Base-by-base conservation (phyloP, 1,140 invertebrate species). In the Drosophila equinoxialis region DNA sequence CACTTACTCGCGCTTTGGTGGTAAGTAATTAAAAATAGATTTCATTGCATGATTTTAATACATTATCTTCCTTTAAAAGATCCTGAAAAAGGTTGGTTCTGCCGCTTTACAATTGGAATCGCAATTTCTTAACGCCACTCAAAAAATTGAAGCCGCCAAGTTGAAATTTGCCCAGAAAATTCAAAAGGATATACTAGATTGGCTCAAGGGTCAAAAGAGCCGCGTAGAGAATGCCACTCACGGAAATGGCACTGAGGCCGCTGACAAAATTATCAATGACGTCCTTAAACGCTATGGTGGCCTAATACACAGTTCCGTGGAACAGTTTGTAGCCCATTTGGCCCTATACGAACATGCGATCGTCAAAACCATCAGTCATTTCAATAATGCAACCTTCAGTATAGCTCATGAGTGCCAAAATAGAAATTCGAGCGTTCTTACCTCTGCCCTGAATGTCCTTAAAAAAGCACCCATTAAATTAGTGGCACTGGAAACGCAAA, bases 171-270 rank as follows among this genome's bases (percentile, higher is more conserved):
- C 51, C 0, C 7, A 20, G 1, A 54, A 54, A 2, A 58, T 65
- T 7, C 39, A 71, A 1, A 14, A 11, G 20, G 26, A 42, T 1
- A 57, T 74, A 54, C 14, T 57, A n/a, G 10, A 42, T 3, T 86
- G 82, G 82, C 33, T 26, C 5, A 67, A 70, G 10, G 37, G 6
- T 6, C 79, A 86, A 35, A 35, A 87, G 39, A 37, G 68, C 0
- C 61, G 69, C 6, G 82, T 77, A 5, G 55, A 81, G 11, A 5
- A 57, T 0, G 11, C 13, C 14, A 77, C 71, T 20, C 30, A 64
- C 6, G 82, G 68, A 11, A 30, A 2, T 1, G 72, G 63, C 11
- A 13, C 37, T 6, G n/a, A 23, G 0, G 37, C 66, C 17, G 81
- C 81, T 1, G 51, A 59, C 2, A 51, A 66, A 0, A 6, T 86